Base-by-base conservation (phyloP, 2,888 invertebrate genomes). In the Euzetes globulus region DNA sequence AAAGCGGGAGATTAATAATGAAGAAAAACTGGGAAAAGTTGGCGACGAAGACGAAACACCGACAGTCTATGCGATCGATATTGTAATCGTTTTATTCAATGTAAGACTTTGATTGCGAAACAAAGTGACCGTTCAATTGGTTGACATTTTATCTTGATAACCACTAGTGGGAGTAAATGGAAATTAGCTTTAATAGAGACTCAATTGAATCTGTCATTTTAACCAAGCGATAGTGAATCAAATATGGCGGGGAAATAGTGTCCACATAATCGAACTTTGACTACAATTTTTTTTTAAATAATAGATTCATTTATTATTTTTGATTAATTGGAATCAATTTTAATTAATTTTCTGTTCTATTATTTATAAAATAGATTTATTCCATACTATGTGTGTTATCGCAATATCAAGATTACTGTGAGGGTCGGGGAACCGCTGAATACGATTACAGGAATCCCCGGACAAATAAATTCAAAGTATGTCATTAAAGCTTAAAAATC, bases 391-490 rank as follows among this genome's bases (percentile, higher is more conserved):
- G 60, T n/a, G 60, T 60, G 7, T 60, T 60, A 27, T 29, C 60
- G 13, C 60, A 60, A 60, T 60, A 60, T 27, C 60, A 33, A 25
- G 29, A 60, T 9, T 60, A 60, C 33, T 27, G 60, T 60, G 60
- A 27, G 22, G 60, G 60, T 60, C 60, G 60, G 11, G 60, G 60
- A 60, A 60, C 60, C 4, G 60, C 60, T 27, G 60, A 60, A 60
- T 60, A 60, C 29, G 29, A 60, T 19, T 60, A n/a, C n/a, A 60
- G 22, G 33, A 60, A 60, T 60, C 60, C 27, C 7, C 19, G 60
- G 33, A 60, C 29, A 13, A 60, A 60, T 60, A 60, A 27, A 60
- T 33, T 60, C 7, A 27, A 60, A 60, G 60, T 60, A 60, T 29
- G 55, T 19, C 22, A 50, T 50, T 7, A n/a, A n/a, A 7, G 19